Evolutionary conservation across 2,797 vertebrate genomes (phyloP).

Genomic region (Micropoecilia bifurca): DNA sequence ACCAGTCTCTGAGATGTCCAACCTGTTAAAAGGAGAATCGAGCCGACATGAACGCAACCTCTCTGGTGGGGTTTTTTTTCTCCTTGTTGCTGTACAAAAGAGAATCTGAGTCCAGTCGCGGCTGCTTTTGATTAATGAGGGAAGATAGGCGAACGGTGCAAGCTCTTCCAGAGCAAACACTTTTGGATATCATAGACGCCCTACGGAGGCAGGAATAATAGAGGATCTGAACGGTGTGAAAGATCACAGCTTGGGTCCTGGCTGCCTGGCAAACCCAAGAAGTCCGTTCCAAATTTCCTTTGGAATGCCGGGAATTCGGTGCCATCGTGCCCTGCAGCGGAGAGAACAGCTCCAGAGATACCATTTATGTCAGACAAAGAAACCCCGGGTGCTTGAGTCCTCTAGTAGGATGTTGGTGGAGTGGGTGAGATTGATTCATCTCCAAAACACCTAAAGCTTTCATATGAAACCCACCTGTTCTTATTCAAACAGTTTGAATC

Average conservation of each 20-base stretch:
- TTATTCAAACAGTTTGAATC: slow-evolving; percentile 65
- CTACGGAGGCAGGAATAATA: slow-evolving; percentile 64
- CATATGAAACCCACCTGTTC: slow-evolving; percentile 71
- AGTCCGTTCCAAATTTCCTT: slow-evolving; percentile 50
- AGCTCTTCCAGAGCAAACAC: slow-evolving; percentile 75
- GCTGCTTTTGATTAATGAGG: slow-evolving; percentile 75
- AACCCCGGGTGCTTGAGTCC: slow-evolving; percentile 32
- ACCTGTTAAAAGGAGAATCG: slow-evolving; percentile 81
- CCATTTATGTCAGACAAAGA: slow-evolving; percentile 49
- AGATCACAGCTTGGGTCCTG: slow-evolving; percentile 44
- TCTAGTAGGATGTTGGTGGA: slow-evolving; percentile 36
- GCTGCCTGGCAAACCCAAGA: slow-evolving; percentile 43
- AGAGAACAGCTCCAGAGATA: slow-evolving; percentile 52
- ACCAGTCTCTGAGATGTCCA: slow-evolving; percentile 72
- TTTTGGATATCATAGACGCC: slow-evolving; percentile 74
- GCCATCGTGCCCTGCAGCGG: slow-evolving; percentile 35
- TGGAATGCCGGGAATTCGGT: slow-evolving; percentile 64
- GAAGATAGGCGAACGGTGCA: slow-evolving; percentile 72
- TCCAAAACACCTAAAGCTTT: slow-evolving; percentile 63
- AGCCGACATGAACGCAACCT: slow-evolving; percentile 69
- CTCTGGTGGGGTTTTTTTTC: slow-evolving; percentile 41
- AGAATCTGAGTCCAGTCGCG: slow-evolving; percentile 47
- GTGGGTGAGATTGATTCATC: slow-evolving; percentile 67
- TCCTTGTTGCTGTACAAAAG: slow-evolving; percentile 39
- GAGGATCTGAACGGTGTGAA: slow-evolving; percentile 56